Base-by-base conservation (phyloP, 2,797 vertebrate genomes). In the Argya squamiceps region DNA sequence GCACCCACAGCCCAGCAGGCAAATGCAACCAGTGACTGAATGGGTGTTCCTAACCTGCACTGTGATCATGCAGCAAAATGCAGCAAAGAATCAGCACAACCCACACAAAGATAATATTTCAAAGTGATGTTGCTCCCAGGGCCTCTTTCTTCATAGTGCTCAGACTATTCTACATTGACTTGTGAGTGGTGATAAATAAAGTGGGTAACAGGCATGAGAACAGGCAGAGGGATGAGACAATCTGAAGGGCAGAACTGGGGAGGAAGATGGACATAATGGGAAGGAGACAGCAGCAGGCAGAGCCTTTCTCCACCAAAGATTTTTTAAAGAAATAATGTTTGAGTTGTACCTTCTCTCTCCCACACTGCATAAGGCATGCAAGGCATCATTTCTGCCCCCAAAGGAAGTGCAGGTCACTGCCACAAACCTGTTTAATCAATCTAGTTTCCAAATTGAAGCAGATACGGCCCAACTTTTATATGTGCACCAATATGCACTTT, bases 21-120 rank as follows among this genome's bases (percentile, higher is more conserved):
- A 89, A 91, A 91, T 2, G 11, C 59, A 69, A 68, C 8, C 58
- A 56, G 34, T 44, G 63, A 62, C 41, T 52, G 64, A 78, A 70
- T 3, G 74, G 44, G 59, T 44, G 43, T 19, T 74, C 50, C 77
- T 73, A 77, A 77, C 32, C 46, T 79, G 80, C 39, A 10, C 75
- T 68, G 14, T 8, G 37, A 60, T 6, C 26, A 17, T 3, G 27
- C 12, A 52, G 11, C 32, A 85, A 62, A 80, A 55, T 9, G 39
- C 1, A 55, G 65, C 58, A 59, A 47, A 69, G 29, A 79, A 71
- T 36, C 89, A 75, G 91, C 39, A 82, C 44, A 39, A 34, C 26
- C 84, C 88, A 89, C 70, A 63, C 32, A 79, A 75, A 88, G 89
- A 89, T 77, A 78, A 5, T 14, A 69, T 82, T 88, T 89, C 95